A percentile compares a stretch with the other conserved stretches of the same genome.
Evolutionary conservation across 2,113 vertebrate species (phyloP).

Genomic region (Phylloscopus trochilus): DNA sequence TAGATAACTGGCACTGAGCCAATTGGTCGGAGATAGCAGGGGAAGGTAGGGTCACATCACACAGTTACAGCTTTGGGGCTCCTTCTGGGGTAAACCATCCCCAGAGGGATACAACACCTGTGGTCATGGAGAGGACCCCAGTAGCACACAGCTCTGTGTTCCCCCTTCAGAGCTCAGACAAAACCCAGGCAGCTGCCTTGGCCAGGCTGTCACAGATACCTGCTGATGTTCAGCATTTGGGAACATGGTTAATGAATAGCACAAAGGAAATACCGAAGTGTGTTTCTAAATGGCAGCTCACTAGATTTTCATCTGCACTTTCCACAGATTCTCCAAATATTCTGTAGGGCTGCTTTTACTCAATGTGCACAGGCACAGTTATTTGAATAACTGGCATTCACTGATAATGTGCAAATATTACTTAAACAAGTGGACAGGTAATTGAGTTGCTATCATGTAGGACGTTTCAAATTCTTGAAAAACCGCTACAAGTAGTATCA

Average conservation of each 20-base stretch:
- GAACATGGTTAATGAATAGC: background rate
- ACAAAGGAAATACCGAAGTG: background rate
- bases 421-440: background rate
- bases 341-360: background rate
- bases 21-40: no score
- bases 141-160: background rate
- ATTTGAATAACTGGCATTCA: background rate
- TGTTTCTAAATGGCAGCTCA: background rate
- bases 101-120: no score
- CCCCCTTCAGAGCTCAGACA: background rate
- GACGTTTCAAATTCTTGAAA: background rate
- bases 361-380: accelerated
- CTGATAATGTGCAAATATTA: background rate
- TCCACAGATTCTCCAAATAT: background rate
- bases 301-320: background rate
- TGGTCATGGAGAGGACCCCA: background rate
- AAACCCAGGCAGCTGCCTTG: background rate
- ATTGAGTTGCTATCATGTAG: background rate
- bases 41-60: no score
- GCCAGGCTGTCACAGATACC: background rate
- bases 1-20: no score
- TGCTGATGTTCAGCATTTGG: background rate
- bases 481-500: background rate
- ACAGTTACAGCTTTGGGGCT: no score
- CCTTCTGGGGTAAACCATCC: no score